Conservation (phyloP, 2,797 vertebrate genomes). For the Enteromius argenteus region DNA sequence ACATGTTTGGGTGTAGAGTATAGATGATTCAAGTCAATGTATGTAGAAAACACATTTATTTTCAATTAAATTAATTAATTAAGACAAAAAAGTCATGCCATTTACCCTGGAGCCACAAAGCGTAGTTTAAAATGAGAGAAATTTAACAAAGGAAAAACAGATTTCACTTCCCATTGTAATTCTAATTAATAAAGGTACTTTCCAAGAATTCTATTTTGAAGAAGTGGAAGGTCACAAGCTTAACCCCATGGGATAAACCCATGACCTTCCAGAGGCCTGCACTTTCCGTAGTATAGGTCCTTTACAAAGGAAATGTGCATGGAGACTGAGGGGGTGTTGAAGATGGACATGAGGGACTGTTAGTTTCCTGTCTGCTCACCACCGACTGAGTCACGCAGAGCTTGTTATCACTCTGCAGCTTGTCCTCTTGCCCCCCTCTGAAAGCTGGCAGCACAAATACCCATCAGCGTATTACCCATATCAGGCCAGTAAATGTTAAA, state of each 20-base stretch:
- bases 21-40: neutral
- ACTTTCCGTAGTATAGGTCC: conserved; percentile 24
- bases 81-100: neutral
- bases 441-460: neutral
- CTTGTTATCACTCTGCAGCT: neutral
- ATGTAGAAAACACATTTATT: neutral
- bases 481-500: conserved; percentile 7
- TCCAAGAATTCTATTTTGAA: neutral
- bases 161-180: conserved; percentile 15
- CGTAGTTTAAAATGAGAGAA: neutral
- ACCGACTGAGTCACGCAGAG: neutral
- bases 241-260: neutral
- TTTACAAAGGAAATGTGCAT: conserved; percentile 4
- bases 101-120: neutral
- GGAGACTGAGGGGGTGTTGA: conserved; percentile 38
- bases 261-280: conserved; percentile 11
- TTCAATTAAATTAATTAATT: neutral
- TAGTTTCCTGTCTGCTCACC: conserved; percentile 9
- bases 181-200: neutral
- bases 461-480: conserved; percentile 1
- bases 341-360: conserved; percentile 37
- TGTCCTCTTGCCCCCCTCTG: conserved; percentile 1
- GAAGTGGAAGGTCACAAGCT: conserved; percentile 26
- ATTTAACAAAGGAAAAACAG: neutral
- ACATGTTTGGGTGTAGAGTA: neutral